Evolutionary conservation across 2,888 invertebrate species (phyloP).

Genomic region (Stenoptilia bipunctidactyla): DNA sequence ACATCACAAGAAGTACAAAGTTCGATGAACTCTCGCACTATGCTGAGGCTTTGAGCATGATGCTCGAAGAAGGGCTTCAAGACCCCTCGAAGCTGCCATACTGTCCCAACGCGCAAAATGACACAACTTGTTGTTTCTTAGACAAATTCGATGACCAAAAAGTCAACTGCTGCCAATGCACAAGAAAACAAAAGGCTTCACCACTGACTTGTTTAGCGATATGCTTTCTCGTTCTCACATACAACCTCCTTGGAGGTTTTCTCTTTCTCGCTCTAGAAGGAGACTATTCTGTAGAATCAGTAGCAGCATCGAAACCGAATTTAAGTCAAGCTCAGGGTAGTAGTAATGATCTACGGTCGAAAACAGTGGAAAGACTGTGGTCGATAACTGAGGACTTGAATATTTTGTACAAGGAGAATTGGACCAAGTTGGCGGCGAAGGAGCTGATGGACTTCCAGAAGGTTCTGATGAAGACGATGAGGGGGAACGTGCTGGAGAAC

Average conservation of each 20-base stretch:
- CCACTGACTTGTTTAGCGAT: slow-evolving; percentile 86
- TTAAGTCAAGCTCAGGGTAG: slow-evolving; percentile 66
- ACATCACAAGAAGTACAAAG: slow-evolving; percentile 43
- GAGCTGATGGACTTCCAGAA: slow-evolving; percentile 89
- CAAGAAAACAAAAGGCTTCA: slow-evolving; percentile 50
- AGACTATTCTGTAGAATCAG: slow-evolving; percentile 60
- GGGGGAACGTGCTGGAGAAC: slow-evolving; percentile 47
- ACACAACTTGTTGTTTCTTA: slow-evolving; percentile 27
- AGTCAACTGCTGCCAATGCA: slow-evolving; percentile 60
- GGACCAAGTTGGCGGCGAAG: slow-evolving; percentile 88
- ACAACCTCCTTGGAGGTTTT: slow-evolving; percentile 92
- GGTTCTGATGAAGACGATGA: slow-evolving; percentile 60
- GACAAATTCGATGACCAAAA: slow-evolving; percentile 2
- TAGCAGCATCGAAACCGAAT: slow-evolving; percentile 75
- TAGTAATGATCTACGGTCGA: slow-evolving; percentile 74
- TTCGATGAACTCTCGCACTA: slow-evolving; percentile 27
- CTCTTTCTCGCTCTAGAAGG: slow-evolving; percentile 90
- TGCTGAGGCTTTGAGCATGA: slow-evolving; percentile 20
- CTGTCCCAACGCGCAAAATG: slow-evolving; percentile 19
- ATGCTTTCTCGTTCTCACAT: slow-evolving; percentile 88
- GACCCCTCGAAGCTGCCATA: slow-evolving; percentile 22
- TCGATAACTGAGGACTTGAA: slow-evolving; percentile 89
- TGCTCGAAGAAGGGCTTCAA: slow-evolving; percentile 29
- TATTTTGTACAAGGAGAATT: slow-evolving; percentile 90
- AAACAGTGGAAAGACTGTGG: slow-evolving; percentile 85